Evolutionary conservation across 2,888 invertebrate species (phyloP).

Genomic region (Monoplex corrugatus): DNA sequence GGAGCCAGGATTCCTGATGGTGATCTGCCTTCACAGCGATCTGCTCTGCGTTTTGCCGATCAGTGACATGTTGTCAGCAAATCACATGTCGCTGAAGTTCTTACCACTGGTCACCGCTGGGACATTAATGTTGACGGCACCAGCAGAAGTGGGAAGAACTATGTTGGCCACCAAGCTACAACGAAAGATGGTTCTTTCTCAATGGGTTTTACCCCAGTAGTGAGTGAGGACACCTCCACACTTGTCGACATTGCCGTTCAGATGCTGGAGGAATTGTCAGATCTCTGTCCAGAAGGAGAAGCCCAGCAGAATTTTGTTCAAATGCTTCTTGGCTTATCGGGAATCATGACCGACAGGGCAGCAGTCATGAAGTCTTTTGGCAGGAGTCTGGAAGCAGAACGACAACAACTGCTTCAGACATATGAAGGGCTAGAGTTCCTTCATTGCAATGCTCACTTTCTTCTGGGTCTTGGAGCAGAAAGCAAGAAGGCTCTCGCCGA

Average conservation of each 20-base stretch:
- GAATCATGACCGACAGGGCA: slow-evolving; percentile 28
- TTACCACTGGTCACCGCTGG: neutral
- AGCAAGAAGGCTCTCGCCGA: neutral
- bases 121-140: slow-evolving; percentile 30
- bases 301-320: neutral
- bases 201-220: slow-evolving; percentile 6
- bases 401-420: neutral
- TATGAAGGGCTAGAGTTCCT: slow-evolving; percentile 17
- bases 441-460: slow-evolving; percentile 35
- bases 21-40: slow-evolving; percentile 4
- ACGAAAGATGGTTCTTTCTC: neutral
- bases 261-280: slow-evolving; percentile 35
- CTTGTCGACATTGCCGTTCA: slow-evolving; percentile 14
- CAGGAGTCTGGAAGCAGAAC: neutral
- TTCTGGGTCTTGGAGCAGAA: neutral
- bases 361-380: slow-evolving; percentile 35
- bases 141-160: slow-evolving; percentile 17
- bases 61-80: slow-evolving; percentile 38
- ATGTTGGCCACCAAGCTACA: slow-evolving; percentile 13
- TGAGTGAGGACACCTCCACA: neutral
- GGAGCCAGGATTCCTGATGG: slow-evolving; percentile 20
- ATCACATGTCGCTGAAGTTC: slow-evolving; percentile 25
- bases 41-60: slow-evolving; percentile 38
- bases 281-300: neutral
- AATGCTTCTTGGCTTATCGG: neutral